phyloP scores from a whole-genome alignment of 2,113 vertebrate species.

The Ammodytes marinus region DNA sequence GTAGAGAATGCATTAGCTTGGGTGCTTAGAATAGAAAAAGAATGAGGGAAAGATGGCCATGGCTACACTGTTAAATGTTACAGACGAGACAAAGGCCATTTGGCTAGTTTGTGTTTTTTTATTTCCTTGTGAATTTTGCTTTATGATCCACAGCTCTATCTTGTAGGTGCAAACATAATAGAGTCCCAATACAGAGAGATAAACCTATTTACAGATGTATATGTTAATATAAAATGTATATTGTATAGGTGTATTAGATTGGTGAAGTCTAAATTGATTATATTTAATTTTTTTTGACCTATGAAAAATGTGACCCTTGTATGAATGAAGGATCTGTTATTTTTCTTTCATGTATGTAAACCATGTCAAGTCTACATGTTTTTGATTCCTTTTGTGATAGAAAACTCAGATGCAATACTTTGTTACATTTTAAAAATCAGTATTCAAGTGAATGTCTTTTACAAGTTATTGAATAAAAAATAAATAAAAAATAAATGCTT shows the following conservation, averaged over 20 bases:
- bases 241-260: background rate
- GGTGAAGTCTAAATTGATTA: background rate
- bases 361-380: background rate
- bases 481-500: background rate
- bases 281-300: background rate
- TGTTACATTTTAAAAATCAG: too few relatives aligned
- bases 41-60: constrained; percentile 6
- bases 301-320: too few relatives aligned
- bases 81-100: background rate
- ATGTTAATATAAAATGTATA: background rate
- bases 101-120: constrained; percentile 3
- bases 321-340: background rate
- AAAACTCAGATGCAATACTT: background rate
- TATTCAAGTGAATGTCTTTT: background rate
- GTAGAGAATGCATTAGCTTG: constrained; percentile 1
- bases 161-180: constrained; percentile 20
- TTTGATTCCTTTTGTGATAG: background rate
- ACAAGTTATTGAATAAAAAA: background rate
- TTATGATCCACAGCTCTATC: background rate
- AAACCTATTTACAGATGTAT: background rate
- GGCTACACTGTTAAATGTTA: constrained; percentile 1
- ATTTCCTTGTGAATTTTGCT: constrained; percentile 33
- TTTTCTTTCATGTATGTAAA: background rate
- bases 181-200: background rate
- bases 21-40: constrained; percentile 21